A percentile compares a stretch with the other conserved stretches of the same genome.
These are phyloP conservation scores for Drosophila pseudoobscura DNA, from an alignment of 1,140 invertebrate species.

Conservation along the genomic window DNA sequence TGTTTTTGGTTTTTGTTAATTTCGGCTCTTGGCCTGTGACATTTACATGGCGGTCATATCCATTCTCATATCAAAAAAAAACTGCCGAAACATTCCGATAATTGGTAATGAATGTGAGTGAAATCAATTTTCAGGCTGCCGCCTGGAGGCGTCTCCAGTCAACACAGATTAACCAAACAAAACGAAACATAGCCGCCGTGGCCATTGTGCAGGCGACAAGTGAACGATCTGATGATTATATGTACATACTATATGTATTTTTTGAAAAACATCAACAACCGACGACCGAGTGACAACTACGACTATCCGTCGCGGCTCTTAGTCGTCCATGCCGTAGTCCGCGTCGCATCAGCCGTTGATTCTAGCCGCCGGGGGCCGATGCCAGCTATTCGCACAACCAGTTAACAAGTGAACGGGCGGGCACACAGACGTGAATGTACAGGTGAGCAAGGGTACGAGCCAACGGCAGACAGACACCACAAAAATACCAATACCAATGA, in stretches of 20 bases:
- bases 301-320: constrained; percentile 40
- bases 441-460: constrained; percentile 38
- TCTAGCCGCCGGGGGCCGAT: constrained; percentile 63
- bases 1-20: constrained; percentile 14
- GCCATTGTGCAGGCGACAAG: no score
- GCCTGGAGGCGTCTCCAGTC: not conserved
- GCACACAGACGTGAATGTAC: constrained; percentile 21
- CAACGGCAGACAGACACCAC: constrained; percentile 30
- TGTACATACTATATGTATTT: no score
- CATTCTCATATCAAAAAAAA: no score
- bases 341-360: constrained; percentile 52
- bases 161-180: no score
- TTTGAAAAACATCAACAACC: no score
- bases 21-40: constrained; percentile 48
- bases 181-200: no score
- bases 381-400: constrained; percentile 73
- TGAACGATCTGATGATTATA: no score
- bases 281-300: constrained; percentile 32
- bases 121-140: not conserved
- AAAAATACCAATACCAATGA: not conserved
- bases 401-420: constrained; percentile 60
- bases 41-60: constrained; percentile 54
- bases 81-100: constrained; percentile 1
- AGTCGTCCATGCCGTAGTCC: constrained; percentile 18
- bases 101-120: constrained; percentile 8